A percentile compares a stretch with the other conserved stretches of the same genome.
These are phyloP conservation scores for Guaruba guarouba DNA, from an alignment of 2,113 vertebrate species.

Conservation along the genomic window DNA sequence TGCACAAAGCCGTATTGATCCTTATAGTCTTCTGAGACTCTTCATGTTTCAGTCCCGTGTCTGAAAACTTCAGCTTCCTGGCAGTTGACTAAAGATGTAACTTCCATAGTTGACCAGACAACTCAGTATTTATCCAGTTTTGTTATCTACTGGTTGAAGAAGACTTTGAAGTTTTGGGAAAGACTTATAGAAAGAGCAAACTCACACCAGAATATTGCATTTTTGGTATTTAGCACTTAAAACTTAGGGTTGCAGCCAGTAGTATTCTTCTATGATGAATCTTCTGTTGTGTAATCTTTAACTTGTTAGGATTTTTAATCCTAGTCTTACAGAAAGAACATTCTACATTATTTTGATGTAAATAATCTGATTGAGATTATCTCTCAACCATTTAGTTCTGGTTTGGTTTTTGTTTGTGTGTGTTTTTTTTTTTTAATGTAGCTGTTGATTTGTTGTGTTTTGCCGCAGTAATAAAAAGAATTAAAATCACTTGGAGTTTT, in stretches of 20 bases:
- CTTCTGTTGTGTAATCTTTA: background rate
- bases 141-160: background rate
- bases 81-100: background rate
- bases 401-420: background rate
- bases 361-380: background rate
- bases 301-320: background rate
- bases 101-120: background rate
- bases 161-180: background rate
- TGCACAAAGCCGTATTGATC: background rate
- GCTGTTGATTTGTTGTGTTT: background rate
- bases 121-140: background rate
- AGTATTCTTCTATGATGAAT: background rate
- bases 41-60: background rate
- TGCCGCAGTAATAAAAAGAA: background rate
- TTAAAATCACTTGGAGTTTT: background rate
- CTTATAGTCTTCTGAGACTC: background rate
- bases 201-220: background rate
- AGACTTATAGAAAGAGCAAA: background rate
- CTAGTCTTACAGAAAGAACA: background rate
- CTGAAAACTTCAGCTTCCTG: background rate
- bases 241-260: background rate
- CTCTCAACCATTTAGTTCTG: background rate
- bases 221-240: background rate
- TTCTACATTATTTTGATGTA: background rate
- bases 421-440: background rate